A percentile compares a stretch with the other conserved stretches of the same genome.
Evolutionary conservation across 2,113 vertebrate species (phyloP).

Genomic region (Dascyllus trimaculatus): DNA sequence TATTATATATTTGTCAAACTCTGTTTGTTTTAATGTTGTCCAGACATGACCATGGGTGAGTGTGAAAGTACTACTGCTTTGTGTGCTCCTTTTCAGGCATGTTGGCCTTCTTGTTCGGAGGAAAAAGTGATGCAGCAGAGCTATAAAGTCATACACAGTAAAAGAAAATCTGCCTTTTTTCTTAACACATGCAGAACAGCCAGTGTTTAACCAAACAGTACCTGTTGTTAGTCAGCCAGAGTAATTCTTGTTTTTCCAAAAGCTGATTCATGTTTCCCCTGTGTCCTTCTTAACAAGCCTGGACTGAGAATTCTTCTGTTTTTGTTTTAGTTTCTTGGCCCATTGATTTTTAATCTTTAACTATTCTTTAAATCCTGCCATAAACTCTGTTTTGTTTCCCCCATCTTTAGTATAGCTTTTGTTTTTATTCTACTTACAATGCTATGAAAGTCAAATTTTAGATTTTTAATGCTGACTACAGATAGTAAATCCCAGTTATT

Average conservation of each 20-base stretch:
- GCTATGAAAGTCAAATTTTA: neutral
- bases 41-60: neutral
- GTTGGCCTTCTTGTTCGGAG: neutral
- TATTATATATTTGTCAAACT: neutral
- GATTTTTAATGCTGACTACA: neutral
- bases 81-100: neutral
- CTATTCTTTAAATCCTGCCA: neutral
- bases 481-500: neutral
- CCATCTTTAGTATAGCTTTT: neutral
- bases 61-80: neutral
- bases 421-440: neutral
- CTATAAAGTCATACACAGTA: neutral
- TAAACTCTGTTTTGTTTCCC: neutral
- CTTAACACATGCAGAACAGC: neutral
- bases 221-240: neutral
- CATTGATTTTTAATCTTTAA: neutral
- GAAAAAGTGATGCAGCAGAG: neutral
- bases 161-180: neutral
- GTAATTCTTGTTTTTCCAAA: conserved; percentile 1
- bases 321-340: too few relatives aligned
- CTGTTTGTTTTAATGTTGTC: neutral
- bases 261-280: conserved; percentile 1
- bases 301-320: too few relatives aligned
- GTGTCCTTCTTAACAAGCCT: too few relatives aligned
- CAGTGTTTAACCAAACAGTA: neutral